Evolutionary conservation across 2,888 invertebrate species (phyloP), one percentile per base, ranked within the genome.

Genomic region (Empis stercorea): DNA sequence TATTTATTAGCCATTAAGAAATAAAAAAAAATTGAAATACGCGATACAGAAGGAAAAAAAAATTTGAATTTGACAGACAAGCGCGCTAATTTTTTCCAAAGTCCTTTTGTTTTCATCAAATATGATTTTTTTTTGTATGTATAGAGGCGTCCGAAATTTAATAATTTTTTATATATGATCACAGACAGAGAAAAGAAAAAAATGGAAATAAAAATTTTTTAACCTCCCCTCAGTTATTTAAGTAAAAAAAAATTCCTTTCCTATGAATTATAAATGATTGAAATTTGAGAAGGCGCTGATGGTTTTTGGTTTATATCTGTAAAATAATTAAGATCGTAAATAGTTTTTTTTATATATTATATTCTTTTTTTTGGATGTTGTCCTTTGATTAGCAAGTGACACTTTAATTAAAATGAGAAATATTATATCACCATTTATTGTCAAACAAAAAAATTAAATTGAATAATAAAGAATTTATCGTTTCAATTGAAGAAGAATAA

Each of bases 1-100:
- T 43, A 50, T 50, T 52, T 48, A 50, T 48, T 48, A 48, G 50
- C 48, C 45, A n/a, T 27, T 14, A 14, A 7, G 23, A 4, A 27
- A 41, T 14, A 14, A 7, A 7, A 4, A 27, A 41, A 20, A 20
- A 41, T 10, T 41, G 10, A 13, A 2, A 47, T 50, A 23, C 32
- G 36, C 27, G 34, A 36, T 47, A 34, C 32, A 41, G 43, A 45
- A n/a, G 44, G 20, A 13, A 45, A 44, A 44, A 44, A 44, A 55
- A 61, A 66, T 65, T 64, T 65, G 59, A 66, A 63, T 64, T 65
- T 65, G 66, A 66, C 65, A 66, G 66, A 66, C 65, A 65, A 65
- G 61, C 65, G 63, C 65, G 65, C 66, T 66, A 66, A 66, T 65
- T 66, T 62, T 59, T 60, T 61, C 23, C 2, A 27, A 34, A 34